Evolutionary conservation across 1,140 invertebrate genomes (phyloP).

Genomic region (Sminthurides bifidus): DNA sequence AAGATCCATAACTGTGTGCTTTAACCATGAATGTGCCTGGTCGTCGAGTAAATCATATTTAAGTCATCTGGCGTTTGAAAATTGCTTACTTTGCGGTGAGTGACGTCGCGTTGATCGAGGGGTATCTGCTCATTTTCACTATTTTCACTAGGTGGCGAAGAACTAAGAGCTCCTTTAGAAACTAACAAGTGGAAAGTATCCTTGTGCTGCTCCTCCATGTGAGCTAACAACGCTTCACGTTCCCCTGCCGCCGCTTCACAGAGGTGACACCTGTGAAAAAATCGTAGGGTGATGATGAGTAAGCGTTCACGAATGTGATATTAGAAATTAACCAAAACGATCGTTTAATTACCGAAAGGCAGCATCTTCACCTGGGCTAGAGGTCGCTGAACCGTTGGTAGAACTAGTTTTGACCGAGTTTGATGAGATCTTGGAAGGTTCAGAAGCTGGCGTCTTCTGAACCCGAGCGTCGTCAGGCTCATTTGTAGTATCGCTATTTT

Average conservation of each 20-base stretch:
- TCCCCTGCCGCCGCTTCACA: slow-evolving; percentile 75
- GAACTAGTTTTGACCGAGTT: slow-evolving; percentile 1
- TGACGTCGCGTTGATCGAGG: slow-evolving; percentile 18
- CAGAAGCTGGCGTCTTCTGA: too few species aligned
- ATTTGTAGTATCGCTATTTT: too few species aligned
- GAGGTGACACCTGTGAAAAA: slow-evolving; percentile 76
- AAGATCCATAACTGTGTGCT: too few species aligned
- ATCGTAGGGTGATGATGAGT: not conserved
- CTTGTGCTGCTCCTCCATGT: slow-evolving; percentile 38
- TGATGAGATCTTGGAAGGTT: too few species aligned
- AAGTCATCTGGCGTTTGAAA: not conserved
- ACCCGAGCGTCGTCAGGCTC: too few species aligned
- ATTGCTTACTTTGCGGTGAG: slow-evolving; percentile 20
- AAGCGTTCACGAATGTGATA: not conserved
- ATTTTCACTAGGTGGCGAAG: slow-evolving; percentile 25
- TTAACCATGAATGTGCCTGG: not conserved
- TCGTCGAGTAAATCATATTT: not conserved
- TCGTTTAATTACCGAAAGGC: slow-evolving; percentile 16
- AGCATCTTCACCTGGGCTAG: slow-evolving; percentile 26
- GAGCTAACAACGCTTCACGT: slow-evolving; percentile 63
- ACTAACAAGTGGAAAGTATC: slow-evolving; percentile 48
- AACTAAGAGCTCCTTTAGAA: slow-evolving; percentile 57
- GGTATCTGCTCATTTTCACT: slow-evolving; percentile 19
- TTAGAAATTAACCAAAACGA: not conserved
- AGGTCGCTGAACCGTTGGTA: slow-evolving; percentile 4